Base-by-base conservation (phyloP, 1,140 invertebrate species). In the Microplitis demolitor region DNA sequence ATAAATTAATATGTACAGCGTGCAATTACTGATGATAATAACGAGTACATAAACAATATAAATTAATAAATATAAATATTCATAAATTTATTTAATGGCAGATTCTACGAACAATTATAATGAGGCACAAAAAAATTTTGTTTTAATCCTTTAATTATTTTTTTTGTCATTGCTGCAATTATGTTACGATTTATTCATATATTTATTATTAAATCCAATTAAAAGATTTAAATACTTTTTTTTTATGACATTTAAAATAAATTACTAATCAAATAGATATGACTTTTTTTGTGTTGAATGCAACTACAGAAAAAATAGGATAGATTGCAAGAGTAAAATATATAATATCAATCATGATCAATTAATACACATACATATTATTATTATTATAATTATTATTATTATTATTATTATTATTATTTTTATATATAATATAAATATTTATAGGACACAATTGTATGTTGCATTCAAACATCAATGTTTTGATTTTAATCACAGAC, bases 231-330 rank as follows among this genome's bases (percentile, higher is more conserved):
- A 24, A 24, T 24, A 24, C 24, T 24, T 24, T 24, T 24, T 24
- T 24, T 24, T 24, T 24, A 24, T 24, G 24, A 24, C 24, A 1
- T 24, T 24, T 24, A 24, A 24, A 45, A 45, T 45, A 45, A 45
- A 9, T 45, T 45, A 45, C 11, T 45, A 11, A 45, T 45, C 6
- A 45, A 58, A 77, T 80, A 80, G 67, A 81, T 75, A 80, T 76
- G 39, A 71, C 66, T 77, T 78, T 79, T 79, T 80, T 80, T 75
- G 34, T 53, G 74, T 54, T 54, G 53, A 14, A 54, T 54, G 53
- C 53, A 54, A 54, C 16, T 54, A 82, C 79, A 81, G 78, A 74
- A 74, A 81, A 80, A 76, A 78, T 24, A 79, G 62, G 74, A 80
- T 11, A 54, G 16, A 54, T 5, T 54, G 13, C 53, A 54, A 54